Conservation (phyloP, 2,888 invertebrate species). For the Aphidius colemani region DNA sequence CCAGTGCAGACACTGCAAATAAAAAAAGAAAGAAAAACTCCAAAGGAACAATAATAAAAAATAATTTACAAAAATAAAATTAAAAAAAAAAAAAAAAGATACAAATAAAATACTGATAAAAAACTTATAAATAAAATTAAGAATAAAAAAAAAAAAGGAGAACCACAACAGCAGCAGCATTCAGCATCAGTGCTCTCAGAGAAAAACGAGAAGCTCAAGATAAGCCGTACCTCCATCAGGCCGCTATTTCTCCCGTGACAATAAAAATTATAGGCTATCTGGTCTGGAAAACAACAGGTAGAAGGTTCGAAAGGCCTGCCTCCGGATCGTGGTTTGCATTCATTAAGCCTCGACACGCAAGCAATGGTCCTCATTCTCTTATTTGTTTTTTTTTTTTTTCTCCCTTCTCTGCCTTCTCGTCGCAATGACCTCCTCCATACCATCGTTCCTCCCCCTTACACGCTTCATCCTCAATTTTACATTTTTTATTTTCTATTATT, state of each 20-base stretch:
- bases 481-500: conserved; percentile 7
- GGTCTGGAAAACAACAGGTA: conserved; percentile 68
- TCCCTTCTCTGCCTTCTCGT: conserved; percentile 14
- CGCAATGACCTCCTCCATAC: conserved; percentile 5
- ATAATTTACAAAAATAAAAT: too few relatives aligned
- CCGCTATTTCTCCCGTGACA: conserved; percentile 66
- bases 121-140: too few relatives aligned
- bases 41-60: too few relatives aligned
- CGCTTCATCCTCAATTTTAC: not conserved
- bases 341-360: conserved; percentile 65
- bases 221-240: conserved; percentile 61
- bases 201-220: conserved; percentile 41
- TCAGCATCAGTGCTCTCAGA: not conserved
- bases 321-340: conserved; percentile 66
- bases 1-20: not conserved
- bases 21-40: too few relatives aligned
- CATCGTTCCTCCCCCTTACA: conserved; percentile 16
- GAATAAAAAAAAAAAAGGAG: too few relatives aligned
- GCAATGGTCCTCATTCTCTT: conserved; percentile 48
- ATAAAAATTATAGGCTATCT: conserved; percentile 69
- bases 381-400: conserved; percentile 17
- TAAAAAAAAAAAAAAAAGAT: too few relatives aligned
- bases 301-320: conserved; percentile 51
- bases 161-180: too few relatives aligned
- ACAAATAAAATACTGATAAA: too few relatives aligned